Base-by-base conservation (phyloP, 2,797 vertebrate genomes). In the Anguilla megastoma region DNA sequence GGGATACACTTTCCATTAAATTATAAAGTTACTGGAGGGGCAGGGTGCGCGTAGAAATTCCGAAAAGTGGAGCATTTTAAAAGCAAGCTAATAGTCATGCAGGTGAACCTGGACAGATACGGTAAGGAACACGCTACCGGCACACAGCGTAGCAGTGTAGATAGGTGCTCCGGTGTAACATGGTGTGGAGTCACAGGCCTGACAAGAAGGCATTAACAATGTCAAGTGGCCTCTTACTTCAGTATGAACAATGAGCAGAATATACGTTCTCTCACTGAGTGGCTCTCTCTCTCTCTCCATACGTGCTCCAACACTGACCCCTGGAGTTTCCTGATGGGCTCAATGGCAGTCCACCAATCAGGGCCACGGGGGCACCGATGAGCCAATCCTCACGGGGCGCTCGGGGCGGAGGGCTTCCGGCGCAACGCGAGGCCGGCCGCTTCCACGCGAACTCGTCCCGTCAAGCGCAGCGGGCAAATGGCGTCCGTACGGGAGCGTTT, bases 291-390 rank as follows among this genome's bases (percentile, higher is more conserved):
- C 41, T 41, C 12, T 41, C 21, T 69, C 52, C 87, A 85, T 88
- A 88, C 60, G 24, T 85, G 52, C 69, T 85, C 50, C 84, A 88
- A 88, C 66, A 85, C 84, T 88, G 87, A 88, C 87, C 87, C 87
- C 87, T 88, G 87, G 83, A 88, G 87, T 84, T 76, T 33, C 50
- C n/a, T 86, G 18, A 52, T 9, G 66, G 36, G 21, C 30, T 24
- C 21, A 54, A 52, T 50, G 63, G 66, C 6, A 10, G 5, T 45
- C 85, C 58, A 66, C 85, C 85, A 50, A 60, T 54, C 45, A 30
- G 12, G 52, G 48, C 3, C 21, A 1, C 8, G 9, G 24, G 27
- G 79, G n/a, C 18, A 24, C 48, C 45, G 48, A 82, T 24, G 79
- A 82, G 45, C 18, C 45, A 82, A 8, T n/a, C 1, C 21, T n/a